Percentiles rank a stretch among this genome's conserved stretches.
Evolutionary conservation across 2,888 invertebrate species (phyloP).

Genomic region (Lepidocyrtoides sp.): DNA sequence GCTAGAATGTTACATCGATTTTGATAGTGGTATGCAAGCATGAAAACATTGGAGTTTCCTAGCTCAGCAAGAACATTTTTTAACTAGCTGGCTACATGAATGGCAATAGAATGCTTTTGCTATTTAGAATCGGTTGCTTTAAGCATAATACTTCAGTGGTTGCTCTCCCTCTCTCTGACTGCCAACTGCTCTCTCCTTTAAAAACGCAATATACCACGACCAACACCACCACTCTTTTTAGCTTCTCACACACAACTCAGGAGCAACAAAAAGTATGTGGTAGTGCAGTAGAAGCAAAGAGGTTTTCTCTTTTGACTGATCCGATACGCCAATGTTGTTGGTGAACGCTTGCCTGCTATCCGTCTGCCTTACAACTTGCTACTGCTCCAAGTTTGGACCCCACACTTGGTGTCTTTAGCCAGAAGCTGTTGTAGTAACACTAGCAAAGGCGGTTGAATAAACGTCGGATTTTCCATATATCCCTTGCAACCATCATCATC

Average conservation of each 20-base stretch:
- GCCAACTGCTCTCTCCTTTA: constrained; percentile 10
- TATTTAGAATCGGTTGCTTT: not conserved
- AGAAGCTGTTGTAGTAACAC: constrained; percentile 66
- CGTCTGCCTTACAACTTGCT: constrained; percentile 59
- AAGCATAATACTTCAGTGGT: not conserved
- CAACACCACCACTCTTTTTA: not conserved
- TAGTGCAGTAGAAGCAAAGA: not conserved
- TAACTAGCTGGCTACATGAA: constrained; percentile 4
- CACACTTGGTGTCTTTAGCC: constrained; percentile 75
- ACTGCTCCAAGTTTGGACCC: constrained; percentile 64
- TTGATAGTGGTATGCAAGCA: constrained; percentile 5
- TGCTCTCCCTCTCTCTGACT: not conserved
- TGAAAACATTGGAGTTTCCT: not conserved
- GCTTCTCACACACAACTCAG: not conserved
- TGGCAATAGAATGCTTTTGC: not conserved
- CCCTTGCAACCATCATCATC: constrained; percentile 36
- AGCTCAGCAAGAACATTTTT: not conserved
- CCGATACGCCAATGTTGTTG: constrained; percentile 52
- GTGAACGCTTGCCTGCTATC: constrained; percentile 47
- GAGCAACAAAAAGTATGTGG: not conserved
- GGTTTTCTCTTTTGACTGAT: constrained; percentile 40
- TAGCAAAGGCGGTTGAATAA: constrained; percentile 60
- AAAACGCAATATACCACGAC: not conserved
- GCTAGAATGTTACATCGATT: constrained; percentile 60
- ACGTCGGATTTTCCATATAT: constrained; percentile 58